Conservation (phyloP, 2,797 vertebrate species). For the Perodicticus potto region DNA sequence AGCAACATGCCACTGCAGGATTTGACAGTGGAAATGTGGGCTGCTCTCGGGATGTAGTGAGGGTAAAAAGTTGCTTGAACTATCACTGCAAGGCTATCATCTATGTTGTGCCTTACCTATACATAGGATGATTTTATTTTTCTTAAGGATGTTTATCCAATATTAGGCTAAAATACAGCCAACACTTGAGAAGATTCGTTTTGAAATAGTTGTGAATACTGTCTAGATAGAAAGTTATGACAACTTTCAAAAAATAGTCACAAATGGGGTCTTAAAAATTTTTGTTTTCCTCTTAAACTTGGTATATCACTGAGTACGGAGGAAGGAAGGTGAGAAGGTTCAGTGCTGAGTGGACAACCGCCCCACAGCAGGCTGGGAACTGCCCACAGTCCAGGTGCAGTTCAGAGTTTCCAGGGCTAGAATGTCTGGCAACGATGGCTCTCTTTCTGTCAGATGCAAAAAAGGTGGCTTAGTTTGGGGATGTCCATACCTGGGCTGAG, state of each 20-base stretch:
- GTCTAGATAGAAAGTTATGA: neutral
- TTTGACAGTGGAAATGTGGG: neutral
- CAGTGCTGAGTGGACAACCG: neutral
- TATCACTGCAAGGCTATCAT: constrained; percentile 31
- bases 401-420: neutral
- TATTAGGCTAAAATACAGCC: neutral
- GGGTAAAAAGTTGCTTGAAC: neutral
- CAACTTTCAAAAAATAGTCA: neutral
- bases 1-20: neutral
- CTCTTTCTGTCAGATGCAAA: neutral
- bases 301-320: neutral
- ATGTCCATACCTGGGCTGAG: neutral
- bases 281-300: neutral
- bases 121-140: neutral
- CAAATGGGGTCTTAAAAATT: neutral
- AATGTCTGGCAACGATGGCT: neutral
- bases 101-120: neutral
- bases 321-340: neutral
- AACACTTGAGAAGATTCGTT: constrained; percentile 5
- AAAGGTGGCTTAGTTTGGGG: neutral
- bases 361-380: neutral
- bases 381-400: no score
- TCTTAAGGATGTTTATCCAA: neutral
- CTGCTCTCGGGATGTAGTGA: neutral
- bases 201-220: constrained; percentile 35